Conservation (phyloP, 2,113 vertebrate species). For the Brachirus orientalis region DNA sequence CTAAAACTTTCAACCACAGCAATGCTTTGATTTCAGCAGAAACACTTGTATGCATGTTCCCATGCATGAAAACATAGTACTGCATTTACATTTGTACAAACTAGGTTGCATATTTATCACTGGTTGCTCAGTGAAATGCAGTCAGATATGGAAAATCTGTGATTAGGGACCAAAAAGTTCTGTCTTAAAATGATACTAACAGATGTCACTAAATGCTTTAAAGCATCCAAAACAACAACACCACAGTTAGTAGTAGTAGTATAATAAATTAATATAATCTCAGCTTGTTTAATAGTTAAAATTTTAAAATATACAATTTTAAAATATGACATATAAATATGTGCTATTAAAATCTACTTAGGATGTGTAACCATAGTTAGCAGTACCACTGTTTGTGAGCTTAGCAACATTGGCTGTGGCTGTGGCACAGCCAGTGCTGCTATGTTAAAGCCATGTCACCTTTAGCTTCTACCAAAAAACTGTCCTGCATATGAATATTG, state of each 20-base stretch:
- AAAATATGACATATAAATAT: too few species aligned
- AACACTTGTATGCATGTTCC: conserved; percentile 9
- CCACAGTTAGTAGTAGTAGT: too few species aligned
- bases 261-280: neutral
- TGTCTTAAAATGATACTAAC: neutral
- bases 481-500: conserved; percentile 12
- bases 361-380: too few species aligned
- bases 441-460: neutral
- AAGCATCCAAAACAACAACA: neutral
- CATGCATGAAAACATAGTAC: conserved; percentile 20
- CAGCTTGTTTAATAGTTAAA: conserved; percentile 1
- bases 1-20: conserved; percentile 48
- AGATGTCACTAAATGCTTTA: neutral
- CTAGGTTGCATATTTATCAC: conserved; percentile 15
- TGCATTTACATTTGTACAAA: too few species aligned
- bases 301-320: too few species aligned
- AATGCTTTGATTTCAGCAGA: conserved; percentile 3
- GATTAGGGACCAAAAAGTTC: neutral
- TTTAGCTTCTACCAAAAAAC: conserved; percentile 1
- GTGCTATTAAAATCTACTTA: too few species aligned
- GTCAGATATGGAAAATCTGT: conserved; percentile 12
- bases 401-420: neutral
- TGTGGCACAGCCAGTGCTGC: too few species aligned
- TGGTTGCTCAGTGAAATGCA: conserved; percentile 8
- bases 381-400: too few species aligned